Evolutionary conservation across 2,797 vertebrate species (phyloP).

Genomic region (Podarcis lilfordi): DNA sequence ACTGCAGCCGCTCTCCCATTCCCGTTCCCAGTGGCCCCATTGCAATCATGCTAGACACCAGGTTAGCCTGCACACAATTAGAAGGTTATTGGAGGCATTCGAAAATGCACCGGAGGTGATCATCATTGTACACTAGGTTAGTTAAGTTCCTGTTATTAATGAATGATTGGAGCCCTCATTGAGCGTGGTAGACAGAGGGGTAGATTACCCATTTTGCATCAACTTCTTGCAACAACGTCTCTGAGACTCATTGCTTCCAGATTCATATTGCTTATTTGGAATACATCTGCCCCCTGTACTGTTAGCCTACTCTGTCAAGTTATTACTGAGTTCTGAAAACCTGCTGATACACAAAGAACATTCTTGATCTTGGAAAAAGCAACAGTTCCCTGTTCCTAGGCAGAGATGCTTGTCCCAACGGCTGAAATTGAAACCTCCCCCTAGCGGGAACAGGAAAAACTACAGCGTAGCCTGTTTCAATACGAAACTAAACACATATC

Average conservation of each 20-base stretch:
- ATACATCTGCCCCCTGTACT: not conserved
- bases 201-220: not conserved
- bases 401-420: not conserved
- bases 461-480: not conserved
- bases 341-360: not conserved
- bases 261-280: slow-evolving; percentile 26
- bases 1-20: slow-evolving; percentile 39
- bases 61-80: slow-evolving; percentile 52
- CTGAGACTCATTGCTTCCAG: not conserved
- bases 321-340: not conserved
- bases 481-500: not conserved
- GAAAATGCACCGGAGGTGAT: slow-evolving; percentile 34
- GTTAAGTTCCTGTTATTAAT: slow-evolving; percentile 40
- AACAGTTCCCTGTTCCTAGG: not conserved
- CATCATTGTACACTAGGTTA: slow-evolving; percentile 27
- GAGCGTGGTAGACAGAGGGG: not conserved
- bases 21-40: slow-evolving; percentile 34
- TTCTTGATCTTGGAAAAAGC: not conserved
- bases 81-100: slow-evolving; percentile 54
- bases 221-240: not conserved
- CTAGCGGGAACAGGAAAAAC: not conserved
- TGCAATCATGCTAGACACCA: slow-evolving; percentile 36
- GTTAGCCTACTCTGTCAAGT: not conserved
- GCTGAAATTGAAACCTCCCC: not conserved
- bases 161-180: slow-evolving; percentile 30